Evolutionary conservation across 2,888 invertebrate genomes (phyloP), one percentile per base, ranked within the genome.

Genomic region (Limnephilus marmoratus): DNA sequence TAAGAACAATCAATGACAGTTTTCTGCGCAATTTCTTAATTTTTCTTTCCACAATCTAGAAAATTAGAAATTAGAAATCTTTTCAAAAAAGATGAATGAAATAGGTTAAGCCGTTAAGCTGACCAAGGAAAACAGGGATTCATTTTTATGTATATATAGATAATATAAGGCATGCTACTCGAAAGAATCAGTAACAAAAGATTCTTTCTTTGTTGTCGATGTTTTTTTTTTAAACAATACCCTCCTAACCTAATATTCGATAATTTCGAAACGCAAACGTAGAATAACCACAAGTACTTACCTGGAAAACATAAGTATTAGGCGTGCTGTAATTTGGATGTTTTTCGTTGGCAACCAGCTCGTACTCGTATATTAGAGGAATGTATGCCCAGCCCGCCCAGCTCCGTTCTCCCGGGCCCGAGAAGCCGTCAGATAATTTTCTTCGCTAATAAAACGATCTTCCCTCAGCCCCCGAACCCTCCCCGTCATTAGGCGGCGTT

Each of bases 401-500:
- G 49, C 49, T 29, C 0, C 24, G 29, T 53, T 12, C 49, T 49
- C 49, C 49, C 49, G 49, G 49, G n/a, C 13, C 24, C 2, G 68
- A 29, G 18, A 45, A 87, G 68, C 68, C 87, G 53, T 87, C 87
- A 18, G 68, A 87, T 29, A 31, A 87, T 68, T 53, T 45, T 86
- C 41, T 24, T 29, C 85, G 24, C 87, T 87, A 68, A 87, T 87
- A 87, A 87, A 87, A 87, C 87, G 87, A 49, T 53, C 68, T 49
- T 29, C 11, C 34, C 34, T 29, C 13, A 9, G 34, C 87, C 53
- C 41, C 80, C 41, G 18, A 90, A 81, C 45, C 45, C 41, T 29
- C 90, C 80, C 88, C 81, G 24, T 81, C 89, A 90, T 90, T 90
- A 90, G 89, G n/a, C 45, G 89, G 45, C 41, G 81, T 90, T 90